Percentiles rank a stretch among this genome's conserved stretches.
These are phyloP conservation scores for Enoplosus armatus DNA, from an alignment of 2,797 vertebrate species.

Conservation along the genomic window DNA sequence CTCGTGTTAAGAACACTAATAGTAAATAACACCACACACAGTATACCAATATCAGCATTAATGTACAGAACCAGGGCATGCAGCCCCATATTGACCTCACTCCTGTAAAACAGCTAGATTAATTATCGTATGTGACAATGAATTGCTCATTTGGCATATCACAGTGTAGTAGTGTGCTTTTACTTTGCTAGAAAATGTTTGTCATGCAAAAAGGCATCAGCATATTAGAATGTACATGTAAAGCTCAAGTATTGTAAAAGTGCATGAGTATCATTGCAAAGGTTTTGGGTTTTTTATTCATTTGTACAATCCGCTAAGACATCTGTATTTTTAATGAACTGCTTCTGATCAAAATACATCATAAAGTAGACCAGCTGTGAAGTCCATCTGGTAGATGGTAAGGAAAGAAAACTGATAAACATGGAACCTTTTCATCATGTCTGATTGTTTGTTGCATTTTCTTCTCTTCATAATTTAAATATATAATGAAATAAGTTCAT, in stretches of 20 bases:
- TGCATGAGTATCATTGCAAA: slow-evolving; percentile 77
- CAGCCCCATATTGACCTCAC: slow-evolving; percentile 61
- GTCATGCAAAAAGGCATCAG: slow-evolving; percentile 67
- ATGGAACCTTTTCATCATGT: slow-evolving; percentile 35
- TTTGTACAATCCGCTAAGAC: slow-evolving; percentile 76
- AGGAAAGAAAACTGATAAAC: slow-evolving; percentile 29
- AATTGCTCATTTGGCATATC: slow-evolving; percentile 67
- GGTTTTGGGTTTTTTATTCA: slow-evolving; percentile 57
- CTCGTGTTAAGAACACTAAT: slow-evolving; percentile 51
- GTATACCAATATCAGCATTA: slow-evolving; percentile 60
- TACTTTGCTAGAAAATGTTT: slow-evolving; percentile 75
- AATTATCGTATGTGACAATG: slow-evolving; percentile 57
- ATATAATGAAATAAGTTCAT: slow-evolving; percentile 14
- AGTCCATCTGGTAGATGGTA: slow-evolving; percentile 44
- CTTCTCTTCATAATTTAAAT: slow-evolving; percentile 15
- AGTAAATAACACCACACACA: slow-evolving; percentile 49
- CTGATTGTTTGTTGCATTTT: slow-evolving; percentile 27
- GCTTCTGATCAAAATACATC: slow-evolving; percentile 74
- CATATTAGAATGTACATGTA: slow-evolving; percentile 82
- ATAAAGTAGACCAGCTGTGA: slow-evolving; percentile 53
- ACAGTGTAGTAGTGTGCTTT: slow-evolving; percentile 73
- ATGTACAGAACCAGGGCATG: slow-evolving; percentile 67
- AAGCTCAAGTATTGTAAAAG: slow-evolving; percentile 76
- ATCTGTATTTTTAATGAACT: slow-evolving; percentile 79
- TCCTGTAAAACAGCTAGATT: slow-evolving; percentile 58